Conservation (phyloP, 2,113 vertebrate species). For the Sebastes fasciatus region DNA sequence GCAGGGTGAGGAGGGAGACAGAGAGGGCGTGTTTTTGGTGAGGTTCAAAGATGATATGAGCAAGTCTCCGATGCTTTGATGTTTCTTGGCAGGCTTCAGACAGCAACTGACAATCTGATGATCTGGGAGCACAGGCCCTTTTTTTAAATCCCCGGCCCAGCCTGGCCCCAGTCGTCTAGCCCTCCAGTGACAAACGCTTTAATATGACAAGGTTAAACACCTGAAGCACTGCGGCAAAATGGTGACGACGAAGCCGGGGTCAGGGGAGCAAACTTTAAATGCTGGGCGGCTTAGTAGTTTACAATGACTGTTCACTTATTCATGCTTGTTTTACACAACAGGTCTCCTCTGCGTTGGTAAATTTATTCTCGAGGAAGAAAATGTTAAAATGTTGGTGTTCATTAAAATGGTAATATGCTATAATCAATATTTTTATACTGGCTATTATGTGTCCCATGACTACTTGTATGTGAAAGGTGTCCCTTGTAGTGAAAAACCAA, state of each 20-base stretch:
- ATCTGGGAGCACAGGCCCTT: slow-evolving; percentile 58
- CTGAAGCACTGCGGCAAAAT: slow-evolving; percentile 69
- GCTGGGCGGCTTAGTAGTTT: slow-evolving; percentile 2
- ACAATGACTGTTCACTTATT: slow-evolving; percentile 42
- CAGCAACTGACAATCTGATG: slow-evolving; percentile 78
- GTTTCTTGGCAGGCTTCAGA: slow-evolving; percentile 78
- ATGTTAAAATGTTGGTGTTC: not conserved
- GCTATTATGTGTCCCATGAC: not conserved
- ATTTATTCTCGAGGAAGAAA: slow-evolving; percentile 14
- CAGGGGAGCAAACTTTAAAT: slow-evolving; percentile 61
- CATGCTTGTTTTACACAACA: slow-evolving; percentile 26
- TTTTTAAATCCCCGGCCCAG: slow-evolving; percentile 53
- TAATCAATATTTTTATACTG: not conserved
- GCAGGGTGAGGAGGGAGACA: slow-evolving; percentile 28
- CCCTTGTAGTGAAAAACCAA: not conserved
- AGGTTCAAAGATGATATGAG: slow-evolving; percentile 78
- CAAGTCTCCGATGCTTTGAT: slow-evolving; percentile 77
- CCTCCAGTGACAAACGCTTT: slow-evolving; percentile 77
- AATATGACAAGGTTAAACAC: slow-evolving; percentile 82
- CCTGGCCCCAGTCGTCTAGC: slow-evolving; percentile 64
- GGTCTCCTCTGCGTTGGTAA: not conserved
- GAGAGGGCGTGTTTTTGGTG: slow-evolving; percentile 60
- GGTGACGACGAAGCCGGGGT: slow-evolving; percentile 51
- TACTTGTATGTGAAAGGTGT: not conserved
- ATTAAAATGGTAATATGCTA: not conserved